phyloP scores from a whole-genome alignment of 2,113 vertebrate species.

The Mystacornis crossleyi region DNA sequence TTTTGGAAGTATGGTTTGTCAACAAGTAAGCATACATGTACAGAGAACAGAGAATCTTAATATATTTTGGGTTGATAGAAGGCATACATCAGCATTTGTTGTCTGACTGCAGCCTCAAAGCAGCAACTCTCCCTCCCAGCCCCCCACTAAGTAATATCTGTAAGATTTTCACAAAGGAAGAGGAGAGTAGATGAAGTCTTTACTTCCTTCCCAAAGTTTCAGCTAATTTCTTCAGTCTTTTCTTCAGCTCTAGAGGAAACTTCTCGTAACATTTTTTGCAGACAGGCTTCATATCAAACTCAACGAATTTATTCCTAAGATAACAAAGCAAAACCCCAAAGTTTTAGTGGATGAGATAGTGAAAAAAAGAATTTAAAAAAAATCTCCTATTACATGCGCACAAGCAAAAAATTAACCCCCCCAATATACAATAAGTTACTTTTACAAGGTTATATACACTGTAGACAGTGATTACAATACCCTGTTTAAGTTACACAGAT shows the following conservation, averaged over 20 bases:
- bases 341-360: not conserved
- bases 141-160: not conserved
- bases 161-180: constrained; percentile 35
- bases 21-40: not conserved
- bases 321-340: not conserved
- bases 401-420: not conserved
- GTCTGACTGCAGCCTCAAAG: constrained; percentile 32
- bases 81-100: not conserved
- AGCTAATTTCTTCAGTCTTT: constrained; percentile 96
- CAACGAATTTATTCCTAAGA: constrained; percentile 98
- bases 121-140: not conserved
- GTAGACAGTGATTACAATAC: not conserved
- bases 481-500: not conserved
- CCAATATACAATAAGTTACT: not conserved
- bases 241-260: constrained; percentile 98
- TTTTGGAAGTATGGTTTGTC: not conserved
- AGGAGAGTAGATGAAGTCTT: constrained; percentile 16
- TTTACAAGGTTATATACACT: not conserved
- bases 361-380: not conserved
- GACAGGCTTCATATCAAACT: constrained; percentile 99
- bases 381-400: not conserved
- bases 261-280: constrained; percentile 99
- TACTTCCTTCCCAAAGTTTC: constrained; percentile 93
- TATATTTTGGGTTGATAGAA: not conserved
- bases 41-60: not conserved